Evolutionary conservation across 1,140 invertebrate genomes (phyloP).

Genomic region (Babylonia areolata): DNA sequence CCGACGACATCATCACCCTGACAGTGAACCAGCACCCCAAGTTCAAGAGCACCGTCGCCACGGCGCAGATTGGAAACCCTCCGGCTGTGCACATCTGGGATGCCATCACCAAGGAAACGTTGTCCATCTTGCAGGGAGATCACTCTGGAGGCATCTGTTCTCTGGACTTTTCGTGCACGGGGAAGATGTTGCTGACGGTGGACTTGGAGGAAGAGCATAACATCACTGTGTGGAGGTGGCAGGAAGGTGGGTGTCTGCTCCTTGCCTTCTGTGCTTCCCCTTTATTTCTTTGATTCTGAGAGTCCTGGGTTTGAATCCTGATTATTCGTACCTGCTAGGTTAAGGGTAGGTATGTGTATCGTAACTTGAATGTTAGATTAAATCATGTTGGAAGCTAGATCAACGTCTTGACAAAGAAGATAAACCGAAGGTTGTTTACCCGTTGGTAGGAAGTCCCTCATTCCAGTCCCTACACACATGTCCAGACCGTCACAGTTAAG

Average conservation of each 20-base stretch:
- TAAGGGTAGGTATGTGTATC: no score
- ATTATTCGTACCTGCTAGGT: no score
- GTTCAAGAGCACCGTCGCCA: constrained; percentile 73
- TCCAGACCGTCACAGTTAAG: no score
- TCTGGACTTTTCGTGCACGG: constrained; percentile 75
- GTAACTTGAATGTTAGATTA: no score
- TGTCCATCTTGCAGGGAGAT: constrained; percentile 71
- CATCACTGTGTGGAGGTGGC: constrained; percentile 75
- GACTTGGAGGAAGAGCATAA: constrained; percentile 73
- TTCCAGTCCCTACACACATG: no score
- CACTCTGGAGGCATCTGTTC: constrained; percentile 72
- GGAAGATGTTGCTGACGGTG: constrained; percentile 73
- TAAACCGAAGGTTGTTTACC: no score
- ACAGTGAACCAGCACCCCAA: constrained; percentile 74
- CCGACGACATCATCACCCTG: constrained; percentile 76
- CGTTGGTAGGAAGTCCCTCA: no score
- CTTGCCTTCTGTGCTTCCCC: no score
- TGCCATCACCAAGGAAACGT: constrained; percentile 69
- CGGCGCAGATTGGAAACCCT: constrained; percentile 74
- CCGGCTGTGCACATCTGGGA: constrained; percentile 75
- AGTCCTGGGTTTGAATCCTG: no score
- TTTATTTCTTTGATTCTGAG: no score
- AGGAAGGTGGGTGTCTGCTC: constrained; percentile 66
- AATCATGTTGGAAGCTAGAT: no score
- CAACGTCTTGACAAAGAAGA: no score